Base-by-base conservation (phyloP, 64 coral and sea anemone species). In the Porites lutea region DNA sequence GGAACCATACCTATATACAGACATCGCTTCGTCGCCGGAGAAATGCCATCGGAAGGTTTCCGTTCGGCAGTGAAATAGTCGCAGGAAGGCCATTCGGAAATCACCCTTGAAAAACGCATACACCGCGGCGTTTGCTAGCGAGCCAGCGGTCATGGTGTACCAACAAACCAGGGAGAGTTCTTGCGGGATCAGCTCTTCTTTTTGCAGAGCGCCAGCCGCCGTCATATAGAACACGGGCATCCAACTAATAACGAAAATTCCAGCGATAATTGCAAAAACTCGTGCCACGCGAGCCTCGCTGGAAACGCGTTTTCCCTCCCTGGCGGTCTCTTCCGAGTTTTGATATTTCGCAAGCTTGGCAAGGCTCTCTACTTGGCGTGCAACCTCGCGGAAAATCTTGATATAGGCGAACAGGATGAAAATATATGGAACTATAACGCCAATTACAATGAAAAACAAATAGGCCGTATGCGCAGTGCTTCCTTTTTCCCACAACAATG, bases 351-450 rank as follows among this genome's bases (percentile, higher is more conserved):
- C 58, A 1, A 93, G 74, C 65, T 83, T 96, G 0, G 92, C 82
- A 51, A 88, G 72, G 46, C 90, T 96, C 71, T 74, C 65, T 2
- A 90, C 88, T 46, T 94, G 75, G 46, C 88, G 92, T 13, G 92
- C 89, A 49, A 96, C 95, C 90, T 96, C 91, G 13, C 92, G 65
- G 81, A 94, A 96, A 66, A 96, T 96, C 51, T 84, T 85, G 52
- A 96, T 89, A 20, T 96, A 96, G 13, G 91, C 95, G 73, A 94
- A 59, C 65, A 96, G 65, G 59, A 96, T 94, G 48, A 93, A 90
- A 64, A 96, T 72, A 15, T 96, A 96, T n/a, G 95, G 95, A 51
- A 93, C 18, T 74, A 96, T 59, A 9, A 96, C 86, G 52, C 88
- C 92, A 6, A 93, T 48, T 8, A 93, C 79, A 63, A 96, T 96